Conservation (phyloP, 2,888 invertebrate genomes). For the Trissolcus brochymenae region DNA sequence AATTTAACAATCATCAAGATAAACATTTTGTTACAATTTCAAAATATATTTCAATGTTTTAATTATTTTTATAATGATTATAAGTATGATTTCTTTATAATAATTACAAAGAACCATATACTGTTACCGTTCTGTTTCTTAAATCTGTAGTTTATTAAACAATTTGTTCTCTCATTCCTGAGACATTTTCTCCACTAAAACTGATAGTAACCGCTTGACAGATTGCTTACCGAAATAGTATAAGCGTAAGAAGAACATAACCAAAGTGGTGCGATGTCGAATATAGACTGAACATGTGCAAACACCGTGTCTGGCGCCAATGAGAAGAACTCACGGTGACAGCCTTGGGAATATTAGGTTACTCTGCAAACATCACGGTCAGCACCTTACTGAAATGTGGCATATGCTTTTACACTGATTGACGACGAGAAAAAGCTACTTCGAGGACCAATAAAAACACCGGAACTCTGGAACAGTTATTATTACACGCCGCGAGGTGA, state of each 20-base stretch:
- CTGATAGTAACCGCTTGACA: neutral
- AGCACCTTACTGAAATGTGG: slow-evolving; percentile 73
- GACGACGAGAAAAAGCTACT: slow-evolving; percentile 57
- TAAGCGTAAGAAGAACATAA: slow-evolving; percentile 24
- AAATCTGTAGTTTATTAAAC: too few relatives aligned
- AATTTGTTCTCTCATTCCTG: neutral
- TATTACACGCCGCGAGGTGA: slow-evolving; percentile 30
- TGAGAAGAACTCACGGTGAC: slow-evolving; percentile 63
- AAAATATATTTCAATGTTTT: too few relatives aligned
- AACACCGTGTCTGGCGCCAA: slow-evolving; percentile 71
- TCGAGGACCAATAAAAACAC: slow-evolving; percentile 51
- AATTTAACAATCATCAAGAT: too few relatives aligned
- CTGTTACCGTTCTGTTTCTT: too few relatives aligned
- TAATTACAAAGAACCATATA: too few relatives aligned
- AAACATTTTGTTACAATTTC: too few relatives aligned
- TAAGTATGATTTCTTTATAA: too few relatives aligned
- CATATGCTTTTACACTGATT: slow-evolving; percentile 65
- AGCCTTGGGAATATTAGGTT: slow-evolving; percentile 73
- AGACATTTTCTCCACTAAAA: neutral
- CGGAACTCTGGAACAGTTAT: slow-evolving; percentile 33
- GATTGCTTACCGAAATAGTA: slow-evolving; percentile 26
- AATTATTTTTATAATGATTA: too few relatives aligned
- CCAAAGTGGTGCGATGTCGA: slow-evolving; percentile 60
- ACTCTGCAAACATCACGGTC: slow-evolving; percentile 74
- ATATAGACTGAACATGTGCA: slow-evolving; percentile 69